A percentile compares a stretch with the other conserved stretches of the same genome.
phyloP scores from a whole-genome alignment of 2,113 vertebrate genomes.

The Rallus limicola region DNA sequence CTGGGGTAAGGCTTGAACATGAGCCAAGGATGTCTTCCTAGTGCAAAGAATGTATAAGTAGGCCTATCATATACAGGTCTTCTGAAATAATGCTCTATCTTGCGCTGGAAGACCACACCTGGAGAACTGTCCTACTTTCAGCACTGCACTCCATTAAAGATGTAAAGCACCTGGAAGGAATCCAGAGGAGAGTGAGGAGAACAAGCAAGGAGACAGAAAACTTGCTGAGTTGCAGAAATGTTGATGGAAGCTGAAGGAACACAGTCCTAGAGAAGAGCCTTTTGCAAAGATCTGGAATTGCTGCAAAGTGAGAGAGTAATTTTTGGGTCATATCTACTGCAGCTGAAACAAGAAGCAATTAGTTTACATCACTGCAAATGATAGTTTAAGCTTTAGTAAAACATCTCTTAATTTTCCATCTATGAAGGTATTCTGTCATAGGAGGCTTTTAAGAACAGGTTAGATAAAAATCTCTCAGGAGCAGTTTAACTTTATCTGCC shows the following conservation, averaged over 20 bases:
- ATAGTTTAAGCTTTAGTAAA: background rate
- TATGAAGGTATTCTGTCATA: background rate
- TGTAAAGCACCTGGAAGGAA: background rate
- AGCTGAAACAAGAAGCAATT: background rate
- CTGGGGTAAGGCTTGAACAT: background rate
- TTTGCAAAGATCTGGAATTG: background rate
- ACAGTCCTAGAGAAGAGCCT: background rate
- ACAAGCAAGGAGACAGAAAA: background rate
- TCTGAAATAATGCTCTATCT: background rate
- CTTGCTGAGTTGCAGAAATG: background rate
- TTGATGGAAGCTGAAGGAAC: background rate
- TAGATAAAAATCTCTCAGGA: conserved; percentile 5
- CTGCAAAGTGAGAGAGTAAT: background rate
- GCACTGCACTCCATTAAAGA: background rate
- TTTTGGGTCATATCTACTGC: background rate
- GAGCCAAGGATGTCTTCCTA: background rate
- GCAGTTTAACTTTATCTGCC: background rate
- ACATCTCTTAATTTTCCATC: background rate
- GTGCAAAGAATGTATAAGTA: background rate
- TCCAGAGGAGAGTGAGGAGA: background rate
- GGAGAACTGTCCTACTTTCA: background rate
- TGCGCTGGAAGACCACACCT: background rate
- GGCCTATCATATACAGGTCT: background rate
- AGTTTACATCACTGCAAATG: background rate
- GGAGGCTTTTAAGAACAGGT: background rate